phyloP scores from a whole-genome alignment of 1,140 invertebrate species.

The Lepidurus arcticus region DNA sequence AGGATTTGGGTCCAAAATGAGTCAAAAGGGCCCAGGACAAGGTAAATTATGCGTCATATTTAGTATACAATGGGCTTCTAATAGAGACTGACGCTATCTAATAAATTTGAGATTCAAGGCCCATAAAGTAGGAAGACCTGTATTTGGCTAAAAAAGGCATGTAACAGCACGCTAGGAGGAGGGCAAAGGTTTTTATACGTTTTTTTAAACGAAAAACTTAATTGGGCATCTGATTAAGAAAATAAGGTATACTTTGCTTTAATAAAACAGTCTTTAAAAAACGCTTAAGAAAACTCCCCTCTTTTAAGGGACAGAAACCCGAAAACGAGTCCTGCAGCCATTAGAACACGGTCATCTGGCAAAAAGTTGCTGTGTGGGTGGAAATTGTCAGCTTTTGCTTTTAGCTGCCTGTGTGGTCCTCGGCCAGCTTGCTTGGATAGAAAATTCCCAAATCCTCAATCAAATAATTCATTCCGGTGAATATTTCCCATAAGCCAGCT shows the following conservation, averaged over 20 bases:
- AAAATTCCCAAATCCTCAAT: neutral
- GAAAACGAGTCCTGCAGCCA: neutral
- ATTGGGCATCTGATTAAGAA: conserved; percentile 11
- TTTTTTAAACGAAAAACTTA: neutral
- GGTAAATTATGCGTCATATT: conserved; percentile 22
- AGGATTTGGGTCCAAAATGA: conserved; percentile 18
- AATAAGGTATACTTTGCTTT: neutral
- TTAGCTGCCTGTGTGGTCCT: conserved; percentile 7
- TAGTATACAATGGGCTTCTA: conserved; percentile 22
- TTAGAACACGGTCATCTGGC: neutral
- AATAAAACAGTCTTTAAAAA: neutral
- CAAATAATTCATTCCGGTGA: neutral
- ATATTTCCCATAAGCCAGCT: conserved; percentile 15
- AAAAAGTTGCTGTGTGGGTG: conserved; percentile 7
- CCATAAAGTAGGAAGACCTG: conserved; percentile 19
- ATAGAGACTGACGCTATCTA: conserved; percentile 14
- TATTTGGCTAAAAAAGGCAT: conserved; percentile 22
- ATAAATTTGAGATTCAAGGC: conserved; percentile 4
- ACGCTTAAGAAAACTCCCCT: neutral
- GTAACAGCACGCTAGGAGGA: conserved; percentile 18
- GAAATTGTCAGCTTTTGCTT: conserved; percentile 4
- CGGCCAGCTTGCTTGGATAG: neutral
- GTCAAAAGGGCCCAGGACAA: conserved; percentile 12
- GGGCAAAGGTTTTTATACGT: neutral
- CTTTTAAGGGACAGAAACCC: neutral